Evolutionary conservation across 2,797 vertebrate genomes (phyloP), one percentile per base, ranked within the genome.

Genomic region (Rhinichthys osculus): DNA sequence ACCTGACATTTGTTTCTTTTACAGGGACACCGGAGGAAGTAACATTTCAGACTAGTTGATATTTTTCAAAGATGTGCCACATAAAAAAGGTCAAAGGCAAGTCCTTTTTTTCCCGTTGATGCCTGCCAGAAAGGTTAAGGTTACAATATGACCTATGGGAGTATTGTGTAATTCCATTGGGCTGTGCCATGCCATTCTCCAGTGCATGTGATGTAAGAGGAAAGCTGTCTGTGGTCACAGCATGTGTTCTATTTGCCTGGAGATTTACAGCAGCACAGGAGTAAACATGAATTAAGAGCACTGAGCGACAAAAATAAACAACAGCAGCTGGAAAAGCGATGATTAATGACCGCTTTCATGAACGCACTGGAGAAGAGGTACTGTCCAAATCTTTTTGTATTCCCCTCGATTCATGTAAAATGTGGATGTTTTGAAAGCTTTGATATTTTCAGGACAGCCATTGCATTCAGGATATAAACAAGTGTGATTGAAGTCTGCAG

Each of bases 261-360:
- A 86, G 83, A 76, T 78, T 90, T 89, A 91, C 87, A 89, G 66
- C 79, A 82, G 81, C 83, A 82, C 21, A 88, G 87, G 85, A 85
- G 59, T 89, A 82, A 80, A 81, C 72, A 86, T 78, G 47, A 70
- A 76, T 78, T 70, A 73, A 54, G 50, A 87, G 54, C 72, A 85
- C 77, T 71, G 86, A 66, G 62, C 47, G 76, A 54, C 50, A 42
- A 74, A 88, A 78, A 84, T 86, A 82, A 85, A 88, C 57, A 83
- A 84, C 82, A 71, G 82, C 79, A 76, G 81, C 81, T 88, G 87
- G 74, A 88, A 72, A 81, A 76, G 35, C 57, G 21, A 47, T 69
- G 64, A 85, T 57, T 78, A 80, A 73, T 71, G 67, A 27, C 17
- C 8, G 44, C 47, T 79, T 72, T 83, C 69, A 73, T 17, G 69